Evolutionary conservation across 2,797 vertebrate species (phyloP).

Genomic region (Gymnothorax javanicus): DNA sequence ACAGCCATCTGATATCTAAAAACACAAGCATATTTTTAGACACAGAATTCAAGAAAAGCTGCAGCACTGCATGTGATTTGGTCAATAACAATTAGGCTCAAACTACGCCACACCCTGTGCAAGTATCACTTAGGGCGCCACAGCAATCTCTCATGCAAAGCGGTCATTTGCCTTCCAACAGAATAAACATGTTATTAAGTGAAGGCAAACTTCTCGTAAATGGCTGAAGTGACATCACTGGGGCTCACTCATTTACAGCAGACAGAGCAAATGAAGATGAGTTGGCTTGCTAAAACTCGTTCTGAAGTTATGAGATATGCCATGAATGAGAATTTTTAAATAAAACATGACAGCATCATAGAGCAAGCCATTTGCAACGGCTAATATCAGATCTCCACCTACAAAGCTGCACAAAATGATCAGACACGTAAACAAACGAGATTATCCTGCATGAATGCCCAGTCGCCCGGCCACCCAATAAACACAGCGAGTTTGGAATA

Average conservation of each 20-base stretch:
- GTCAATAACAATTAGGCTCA: background rate
- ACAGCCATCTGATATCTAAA: background rate
- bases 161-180: background rate
- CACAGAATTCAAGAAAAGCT: background rate
- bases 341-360: background rate
- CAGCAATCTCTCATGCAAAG: background rate
- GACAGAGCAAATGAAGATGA: background rate
- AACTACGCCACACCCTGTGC: background rate
- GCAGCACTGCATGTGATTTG: background rate
- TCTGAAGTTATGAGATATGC: background rate
- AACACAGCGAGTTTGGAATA: background rate
- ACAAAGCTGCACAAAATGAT: background rate
- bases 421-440: background rate
- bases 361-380: background rate
- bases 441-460: background rate
- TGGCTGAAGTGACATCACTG: background rate
- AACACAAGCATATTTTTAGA: background rate
- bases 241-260: background rate
- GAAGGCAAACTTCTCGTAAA: background rate
- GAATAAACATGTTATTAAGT: background rate
- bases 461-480: background rate
- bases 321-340: background rate
- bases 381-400: background rate
- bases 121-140: background rate
- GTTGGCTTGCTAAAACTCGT: background rate